These are phyloP conservation scores for Halcyon badia DNA, from an alignment of 2,797 vertebrate species.

Conservation along the genomic window DNA sequence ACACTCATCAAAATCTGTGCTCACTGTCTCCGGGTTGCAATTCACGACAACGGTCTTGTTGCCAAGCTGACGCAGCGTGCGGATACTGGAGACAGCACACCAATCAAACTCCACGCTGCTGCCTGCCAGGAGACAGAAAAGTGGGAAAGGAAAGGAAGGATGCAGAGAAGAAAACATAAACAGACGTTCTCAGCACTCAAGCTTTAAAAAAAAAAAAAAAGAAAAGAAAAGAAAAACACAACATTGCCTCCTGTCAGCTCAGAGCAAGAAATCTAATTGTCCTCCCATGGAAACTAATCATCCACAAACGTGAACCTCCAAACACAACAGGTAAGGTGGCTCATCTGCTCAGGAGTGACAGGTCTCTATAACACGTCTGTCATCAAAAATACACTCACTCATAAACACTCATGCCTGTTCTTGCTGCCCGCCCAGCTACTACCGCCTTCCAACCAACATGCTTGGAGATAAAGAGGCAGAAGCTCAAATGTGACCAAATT, in stretches of 20 bases:
- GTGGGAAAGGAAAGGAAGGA: not conserved
- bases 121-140: slow-evolving; percentile 79
- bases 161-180: not conserved
- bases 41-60: slow-evolving; percentile 93
- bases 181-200: not conserved
- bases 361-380: not conserved
- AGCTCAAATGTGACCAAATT: not conserved
- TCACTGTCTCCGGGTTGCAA: slow-evolving; percentile 97
- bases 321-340: not conserved
- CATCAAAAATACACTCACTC: not conserved
- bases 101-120: slow-evolving; percentile 98
- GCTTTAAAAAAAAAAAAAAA: not conserved
- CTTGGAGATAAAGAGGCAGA: not conserved
- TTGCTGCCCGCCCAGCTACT: not conserved
- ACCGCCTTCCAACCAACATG: accelerated
- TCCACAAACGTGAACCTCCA: not conserved
- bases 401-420: not conserved
- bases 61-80: slow-evolving; percentile 90
- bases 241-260: not conserved
- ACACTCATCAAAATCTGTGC: slow-evolving; percentile 97
- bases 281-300: not conserved
- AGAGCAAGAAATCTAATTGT: not conserved
- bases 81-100: slow-evolving; percentile 96
- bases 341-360: not conserved
- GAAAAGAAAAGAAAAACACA: not conserved